Conservation (phyloP, 2,888 invertebrate genomes). For the Cancer borealis region DNA sequence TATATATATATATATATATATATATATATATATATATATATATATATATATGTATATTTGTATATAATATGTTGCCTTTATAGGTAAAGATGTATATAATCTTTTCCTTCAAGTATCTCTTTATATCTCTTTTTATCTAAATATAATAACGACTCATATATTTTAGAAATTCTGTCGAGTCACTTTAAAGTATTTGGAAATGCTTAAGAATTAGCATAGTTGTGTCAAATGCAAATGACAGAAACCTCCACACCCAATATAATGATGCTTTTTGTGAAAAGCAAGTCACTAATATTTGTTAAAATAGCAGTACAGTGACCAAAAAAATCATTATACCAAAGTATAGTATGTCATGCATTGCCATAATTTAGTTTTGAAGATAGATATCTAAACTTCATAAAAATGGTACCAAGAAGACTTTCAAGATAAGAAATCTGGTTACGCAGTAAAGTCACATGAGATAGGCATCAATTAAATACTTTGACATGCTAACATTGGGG, state of each 20-base stretch:
- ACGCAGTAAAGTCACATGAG: background rate
- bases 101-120: background rate
- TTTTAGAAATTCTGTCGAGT: background rate
- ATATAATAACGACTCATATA: background rate
- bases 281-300: background rate
- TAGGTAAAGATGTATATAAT: background rate
- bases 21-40: conserved; percentile 21
- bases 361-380: background rate
- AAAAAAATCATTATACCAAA: background rate
- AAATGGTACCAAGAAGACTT: background rate
- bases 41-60: background rate
- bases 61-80: background rate
- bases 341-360: background rate
- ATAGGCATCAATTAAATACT: background rate
- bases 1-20: conserved; percentile 20
- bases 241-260: background rate
- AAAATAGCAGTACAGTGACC: background rate
- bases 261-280: background rate
- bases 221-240: background rate
- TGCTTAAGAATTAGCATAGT: background rate
- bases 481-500: background rate
- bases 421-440: background rate
- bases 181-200: background rate
- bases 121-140: background rate
- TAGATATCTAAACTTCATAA: background rate